Percentiles rank a stretch among this genome's conserved stretches.
Conservation (phyloP, 1,140 invertebrate species). For the Coelopa frigida region DNA sequence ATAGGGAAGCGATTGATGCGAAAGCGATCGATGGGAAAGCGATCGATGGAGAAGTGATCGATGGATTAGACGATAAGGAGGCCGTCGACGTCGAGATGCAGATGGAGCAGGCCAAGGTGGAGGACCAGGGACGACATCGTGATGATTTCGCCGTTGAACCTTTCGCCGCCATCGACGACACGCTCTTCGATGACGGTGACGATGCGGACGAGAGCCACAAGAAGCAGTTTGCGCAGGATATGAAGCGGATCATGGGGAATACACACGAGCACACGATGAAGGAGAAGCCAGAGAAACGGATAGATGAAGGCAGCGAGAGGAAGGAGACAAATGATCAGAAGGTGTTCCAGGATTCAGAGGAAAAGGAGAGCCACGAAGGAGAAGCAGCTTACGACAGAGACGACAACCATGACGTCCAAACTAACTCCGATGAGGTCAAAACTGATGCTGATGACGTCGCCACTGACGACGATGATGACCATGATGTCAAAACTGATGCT, state of each 20-base stretch:
- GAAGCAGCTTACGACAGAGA: not conserved
- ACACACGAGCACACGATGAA: too few relatives aligned
- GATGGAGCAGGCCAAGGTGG: not conserved
- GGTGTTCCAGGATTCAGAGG: not conserved
- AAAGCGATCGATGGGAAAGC: conserved; percentile 30
- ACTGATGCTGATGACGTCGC: conserved; percentile 12
- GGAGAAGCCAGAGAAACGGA: too few relatives aligned
- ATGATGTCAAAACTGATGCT: not conserved
- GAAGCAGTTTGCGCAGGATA: conserved; percentile 39
- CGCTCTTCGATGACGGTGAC: conserved; percentile 28
- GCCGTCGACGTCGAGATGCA: conserved; percentile 1
- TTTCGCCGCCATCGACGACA: conserved; percentile 35
- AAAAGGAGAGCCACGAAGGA: too few relatives aligned
- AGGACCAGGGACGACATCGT: conserved; percentile 5
- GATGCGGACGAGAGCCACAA: conserved; percentile 37
- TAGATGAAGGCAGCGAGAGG: not conserved
- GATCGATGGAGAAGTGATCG: conserved; percentile 26
- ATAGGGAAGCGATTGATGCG: conserved; percentile 3
- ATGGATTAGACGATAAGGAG: conserved; percentile 20
- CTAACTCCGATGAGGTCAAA: not conserved
- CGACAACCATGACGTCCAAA: conserved; percentile 2
- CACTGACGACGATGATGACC: conserved; percentile 17
- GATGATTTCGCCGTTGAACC: conserved; percentile 4
- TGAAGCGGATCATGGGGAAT: conserved; percentile 43
- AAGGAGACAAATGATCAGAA: not conserved